Conservation (phyloP, 2,113 vertebrate genomes). For the Dromas ardeola region DNA sequence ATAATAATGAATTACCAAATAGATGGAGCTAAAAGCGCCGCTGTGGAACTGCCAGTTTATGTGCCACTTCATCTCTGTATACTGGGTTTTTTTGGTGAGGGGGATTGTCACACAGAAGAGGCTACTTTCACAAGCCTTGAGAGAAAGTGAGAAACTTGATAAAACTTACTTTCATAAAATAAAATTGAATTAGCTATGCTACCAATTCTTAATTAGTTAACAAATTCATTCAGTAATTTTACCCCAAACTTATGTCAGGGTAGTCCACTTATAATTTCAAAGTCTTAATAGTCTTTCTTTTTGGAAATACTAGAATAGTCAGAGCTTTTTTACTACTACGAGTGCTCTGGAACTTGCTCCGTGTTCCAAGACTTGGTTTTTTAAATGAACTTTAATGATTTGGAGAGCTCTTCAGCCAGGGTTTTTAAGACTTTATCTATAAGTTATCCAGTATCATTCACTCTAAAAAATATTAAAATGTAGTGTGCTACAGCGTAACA, state of each 20-base stretch:
- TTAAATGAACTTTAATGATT: background rate
- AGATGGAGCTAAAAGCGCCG: background rate
- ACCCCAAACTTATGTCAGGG: background rate
- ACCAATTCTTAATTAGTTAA: background rate
- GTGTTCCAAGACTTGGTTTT: background rate
- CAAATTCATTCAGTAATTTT: background rate
- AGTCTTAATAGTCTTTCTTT: background rate
- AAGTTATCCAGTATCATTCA: background rate
- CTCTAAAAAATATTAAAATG: background rate
- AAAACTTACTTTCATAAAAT: background rate
- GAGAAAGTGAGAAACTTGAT: background rate
- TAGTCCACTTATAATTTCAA: background rate
- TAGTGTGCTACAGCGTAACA: background rate
- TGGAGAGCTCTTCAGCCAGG: background rate
- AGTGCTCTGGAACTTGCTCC: background rate
- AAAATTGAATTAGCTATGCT: background rate
- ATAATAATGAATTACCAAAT: constrained; percentile 1
- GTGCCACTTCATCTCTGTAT: background rate
- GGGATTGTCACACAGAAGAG: background rate
- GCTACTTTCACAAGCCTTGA: background rate
- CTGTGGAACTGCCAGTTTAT: background rate
- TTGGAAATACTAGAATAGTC: background rate
- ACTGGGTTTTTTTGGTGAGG: background rate
- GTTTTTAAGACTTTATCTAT: background rate
- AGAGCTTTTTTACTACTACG: background rate